Percentiles rank a stretch among this genome's conserved stretches.
Evolutionary conservation across 2,797 vertebrate genomes (phyloP).

Genomic region (Semotilus atromaculatus): DNA sequence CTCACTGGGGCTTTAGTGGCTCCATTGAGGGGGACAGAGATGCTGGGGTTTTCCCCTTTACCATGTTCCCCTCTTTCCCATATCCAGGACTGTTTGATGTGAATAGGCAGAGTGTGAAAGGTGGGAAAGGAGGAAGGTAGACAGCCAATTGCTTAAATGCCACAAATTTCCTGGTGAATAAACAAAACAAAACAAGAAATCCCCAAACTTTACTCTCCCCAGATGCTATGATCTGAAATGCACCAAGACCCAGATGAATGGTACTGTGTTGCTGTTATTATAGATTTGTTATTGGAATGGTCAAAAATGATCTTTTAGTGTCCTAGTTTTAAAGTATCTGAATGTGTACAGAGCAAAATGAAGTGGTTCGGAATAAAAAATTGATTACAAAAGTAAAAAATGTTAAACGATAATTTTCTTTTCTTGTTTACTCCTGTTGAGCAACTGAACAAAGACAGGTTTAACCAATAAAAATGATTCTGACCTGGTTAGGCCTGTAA

Average conservation of each 20-base stretch:
- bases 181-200: conserved; percentile 30
- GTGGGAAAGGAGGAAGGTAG: conserved; percentile 49
- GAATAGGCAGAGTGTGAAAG: conserved; percentile 47
- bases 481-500: not conserved
- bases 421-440: not conserved
- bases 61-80: conserved; percentile 52
- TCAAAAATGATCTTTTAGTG: not conserved
- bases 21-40: conserved; percentile 39
- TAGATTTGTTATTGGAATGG: not conserved
- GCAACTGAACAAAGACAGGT: not conserved
- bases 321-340: not conserved
- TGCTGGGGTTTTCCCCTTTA: conserved; percentile 53
- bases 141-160: conserved; percentile 38
- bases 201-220: conserved; percentile 13
- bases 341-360: not conserved
- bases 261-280: not conserved
- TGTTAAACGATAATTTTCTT: not conserved
- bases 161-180: conserved; percentile 48
- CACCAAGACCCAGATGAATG: not conserved
- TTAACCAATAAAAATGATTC: not conserved
- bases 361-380: not conserved
- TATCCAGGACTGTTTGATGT: conserved; percentile 55
- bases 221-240: conserved; percentile 8
- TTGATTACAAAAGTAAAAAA: not conserved
- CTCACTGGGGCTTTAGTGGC: conserved; percentile 33